Conservation (phyloP, 2,797 vertebrate species). For the Pangasius larnaudii region DNA sequence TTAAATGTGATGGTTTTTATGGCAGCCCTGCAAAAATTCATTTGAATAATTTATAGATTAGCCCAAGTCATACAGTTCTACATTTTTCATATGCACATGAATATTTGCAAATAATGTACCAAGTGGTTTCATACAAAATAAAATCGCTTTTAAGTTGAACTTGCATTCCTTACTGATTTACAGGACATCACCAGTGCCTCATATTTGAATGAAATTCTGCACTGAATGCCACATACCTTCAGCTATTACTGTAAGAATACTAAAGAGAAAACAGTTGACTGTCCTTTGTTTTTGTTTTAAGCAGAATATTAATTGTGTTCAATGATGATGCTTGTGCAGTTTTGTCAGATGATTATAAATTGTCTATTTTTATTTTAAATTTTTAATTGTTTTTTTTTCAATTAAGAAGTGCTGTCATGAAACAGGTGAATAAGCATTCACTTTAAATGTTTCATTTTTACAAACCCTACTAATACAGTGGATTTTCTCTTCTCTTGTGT, state of each 20-base stretch:
- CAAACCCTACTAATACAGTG: background rate
- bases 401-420: background rate
- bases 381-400: background rate
- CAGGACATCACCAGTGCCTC: background rate
- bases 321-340: background rate
- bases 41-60: background rate
- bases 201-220: background rate
- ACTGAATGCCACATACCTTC: background rate
- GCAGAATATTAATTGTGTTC: background rate
- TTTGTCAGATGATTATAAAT: background rate
- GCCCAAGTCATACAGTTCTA: background rate
- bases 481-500: background rate
- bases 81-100: background rate
- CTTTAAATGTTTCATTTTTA: background rate
- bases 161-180: background rate
- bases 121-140: constrained; percentile 74
- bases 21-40: background rate
- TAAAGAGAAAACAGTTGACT: background rate
- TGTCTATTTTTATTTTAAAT: background rate
- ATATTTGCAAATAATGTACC: constrained; percentile 54
- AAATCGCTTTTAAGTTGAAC: constrained; percentile 21
- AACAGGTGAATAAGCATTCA: background rate
- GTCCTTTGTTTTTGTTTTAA: background rate
- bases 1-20: background rate
- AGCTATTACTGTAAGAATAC: background rate